Base-by-base conservation (phyloP, 2,113 vertebrate species). In the Menura novaehollandiae region DNA sequence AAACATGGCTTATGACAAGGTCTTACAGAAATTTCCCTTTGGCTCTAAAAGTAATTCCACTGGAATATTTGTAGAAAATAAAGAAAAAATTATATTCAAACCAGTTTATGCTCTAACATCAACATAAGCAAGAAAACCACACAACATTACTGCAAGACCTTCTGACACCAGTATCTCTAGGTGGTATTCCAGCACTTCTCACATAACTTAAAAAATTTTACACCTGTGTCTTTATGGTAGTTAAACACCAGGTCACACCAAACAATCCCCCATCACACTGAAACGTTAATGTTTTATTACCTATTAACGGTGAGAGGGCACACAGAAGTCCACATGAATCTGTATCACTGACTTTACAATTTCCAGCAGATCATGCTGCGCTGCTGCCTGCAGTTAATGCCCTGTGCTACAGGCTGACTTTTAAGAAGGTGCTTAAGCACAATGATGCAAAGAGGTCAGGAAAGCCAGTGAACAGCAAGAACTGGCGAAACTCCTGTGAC, bases 131-230 rank as follows among this genome's bases (percentile, higher is more conserved):
- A 97, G 41, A 96, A 97, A 95, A 89, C 44, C 75, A 95, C 64
- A 58, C 62, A 91, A 74, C 80, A 89, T 76, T 80, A 60, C 92
- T 77, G 78, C 93, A 91, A 82, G 78, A 89, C 49, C 82, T 97
- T 95, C 96, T 93, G 71, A 88, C 78, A 94, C 41, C 78, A 89
- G 71, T 77, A 88, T 84, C 88, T 92, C 91, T 91, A 95, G 89
- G 68, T 95, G 62, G 77, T 93, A 95, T 95, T 96, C 90, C 63
- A 96, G 37, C 74, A 88, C 69, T 93, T 95, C 93, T 95, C 59
- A 66, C 44, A 51, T 30, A 94, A 92, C 81, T 92, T 60, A 41
- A 92, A 91, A 95, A 93, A 49, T 77, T 76, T 93, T 74, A 93
- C 87, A 94, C 51, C 63, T 97, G 20, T 91, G 89, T 90, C 93